Evolutionary conservation across 2,888 invertebrate species (phyloP), one percentile per base, ranked within the genome.

Genomic region (Trachelus iudaicus): DNA sequence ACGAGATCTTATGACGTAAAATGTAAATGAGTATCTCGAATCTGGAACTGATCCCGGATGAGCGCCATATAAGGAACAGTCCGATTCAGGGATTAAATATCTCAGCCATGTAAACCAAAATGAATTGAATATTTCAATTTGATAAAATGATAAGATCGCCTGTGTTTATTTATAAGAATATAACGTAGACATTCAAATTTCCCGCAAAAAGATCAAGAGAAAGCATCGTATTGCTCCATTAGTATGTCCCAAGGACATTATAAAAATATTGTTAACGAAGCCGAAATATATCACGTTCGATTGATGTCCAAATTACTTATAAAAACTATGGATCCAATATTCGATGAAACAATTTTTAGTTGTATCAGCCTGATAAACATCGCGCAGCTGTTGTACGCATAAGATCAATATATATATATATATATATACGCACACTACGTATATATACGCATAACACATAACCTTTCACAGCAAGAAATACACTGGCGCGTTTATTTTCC

Each of bases 391-490:
- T 23, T 9, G 0, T 56, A 56, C 9, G 23, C 23, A 23, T 56
- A 56, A 56, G 9, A 56, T 23, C 0, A 56, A 23, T 15, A 23
- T 23, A 23, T 56, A 56, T 15, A 40, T 37, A 4, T 40, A 69
- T 73, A 35, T 73, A 84, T 84, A 71, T 76, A 34, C 34, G 1
- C 34, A 34, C 34, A 84, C 81, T 79, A 78, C 73, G 73, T 81
- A 81, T 82, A 81, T 77, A 79, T 80, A 74, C 79, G 79, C 81
- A 83, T 79, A 78, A 69, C 81, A 79, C 71, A 79, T 81, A 84
- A 82, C 85, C 87, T 87, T 87, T 87, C 83, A 84, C 84, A 56
- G 23, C 23, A 56, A 56, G 9, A 56, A 56, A 56, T 9, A 83
- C 81, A 83, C 13, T 77, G 81, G 73, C 77, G 77, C 82, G 79